Conservation (phyloP, 1,140 invertebrate species). For the Bombus superbus region DNA sequence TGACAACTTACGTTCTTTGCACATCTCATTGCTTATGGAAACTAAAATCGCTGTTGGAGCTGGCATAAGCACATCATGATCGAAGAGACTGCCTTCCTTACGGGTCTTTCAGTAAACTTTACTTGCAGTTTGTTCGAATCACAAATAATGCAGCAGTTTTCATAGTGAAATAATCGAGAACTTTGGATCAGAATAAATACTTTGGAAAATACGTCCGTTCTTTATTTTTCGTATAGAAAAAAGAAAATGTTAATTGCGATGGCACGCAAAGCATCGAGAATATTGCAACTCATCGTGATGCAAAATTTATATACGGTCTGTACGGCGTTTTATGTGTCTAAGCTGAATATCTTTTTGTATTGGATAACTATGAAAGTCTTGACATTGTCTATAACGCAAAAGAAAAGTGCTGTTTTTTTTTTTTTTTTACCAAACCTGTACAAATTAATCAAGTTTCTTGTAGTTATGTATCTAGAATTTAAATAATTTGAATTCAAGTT, state of each 20-base stretch:
- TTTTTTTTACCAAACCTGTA: too few species aligned
- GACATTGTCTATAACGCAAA: too few species aligned
- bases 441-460: too few species aligned
- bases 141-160: not conserved
- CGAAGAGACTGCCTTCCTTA: not conserved
- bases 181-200: not conserved
- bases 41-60: slow-evolving; percentile 1
- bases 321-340: not conserved
- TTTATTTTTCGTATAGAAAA: not conserved
- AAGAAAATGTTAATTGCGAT: not conserved
- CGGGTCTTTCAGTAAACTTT: not conserved
- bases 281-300: not conserved
- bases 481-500: too few species aligned
- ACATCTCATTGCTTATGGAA: slow-evolving; percentile 27
- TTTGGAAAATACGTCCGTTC: not conserved
- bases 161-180: not conserved
- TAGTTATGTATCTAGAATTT: too few species aligned
- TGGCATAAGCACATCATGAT: not conserved
- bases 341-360: too few species aligned
- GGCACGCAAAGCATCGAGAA: not conserved
- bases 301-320: too few species aligned
- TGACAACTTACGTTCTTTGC: slow-evolving; percentile 20
- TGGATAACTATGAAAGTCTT: too few species aligned
- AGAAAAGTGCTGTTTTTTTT: too few species aligned
- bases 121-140: not conserved